phyloP scores from a whole-genome alignment of 2,888 invertebrate species.

The Tromatobia lineatoria region DNA sequence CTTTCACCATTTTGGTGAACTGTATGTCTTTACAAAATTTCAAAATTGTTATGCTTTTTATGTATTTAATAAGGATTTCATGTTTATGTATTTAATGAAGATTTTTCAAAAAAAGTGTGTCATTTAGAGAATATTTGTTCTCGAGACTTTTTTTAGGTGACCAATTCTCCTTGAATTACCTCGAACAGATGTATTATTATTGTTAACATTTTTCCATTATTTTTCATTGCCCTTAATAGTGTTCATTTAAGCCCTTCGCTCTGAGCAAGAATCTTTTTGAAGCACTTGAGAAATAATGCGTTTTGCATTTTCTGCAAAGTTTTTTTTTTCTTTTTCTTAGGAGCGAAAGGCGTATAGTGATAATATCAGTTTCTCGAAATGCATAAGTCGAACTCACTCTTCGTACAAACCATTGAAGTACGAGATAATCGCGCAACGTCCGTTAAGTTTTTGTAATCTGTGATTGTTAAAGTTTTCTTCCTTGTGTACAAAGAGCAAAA shows the following conservation, averaged over 20 bases:
- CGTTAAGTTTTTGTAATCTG: background rate
- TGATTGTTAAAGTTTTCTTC: conserved; percentile 8
- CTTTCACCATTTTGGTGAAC: too few species aligned
- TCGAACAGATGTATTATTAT: background rate
- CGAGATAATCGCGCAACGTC: background rate
- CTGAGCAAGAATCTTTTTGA: background rate
- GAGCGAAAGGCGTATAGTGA: background rate
- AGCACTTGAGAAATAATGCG: background rate
- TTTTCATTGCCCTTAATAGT: background rate
- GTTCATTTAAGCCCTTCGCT: background rate
- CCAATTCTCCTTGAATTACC: too few species aligned
- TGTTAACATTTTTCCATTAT: background rate
- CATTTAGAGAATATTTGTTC: too few species aligned
- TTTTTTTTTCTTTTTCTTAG: background rate
- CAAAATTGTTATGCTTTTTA: too few species aligned
- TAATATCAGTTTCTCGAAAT: background rate
- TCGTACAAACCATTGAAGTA: background rate
- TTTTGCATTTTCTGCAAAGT: background rate
- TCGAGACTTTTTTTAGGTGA: too few species aligned
- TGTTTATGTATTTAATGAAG: too few species aligned
- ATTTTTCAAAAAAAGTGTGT: too few species aligned
- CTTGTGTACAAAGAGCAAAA: conserved; percentile 8
- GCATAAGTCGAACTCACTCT: background rate
- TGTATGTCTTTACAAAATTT: too few species aligned
- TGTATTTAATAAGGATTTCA: too few species aligned